Evolutionary conservation across 2,113 vertebrate genomes (phyloP), one percentile per base, ranked within the genome.

Genomic region (Phalacrocorax carbo): DNA sequence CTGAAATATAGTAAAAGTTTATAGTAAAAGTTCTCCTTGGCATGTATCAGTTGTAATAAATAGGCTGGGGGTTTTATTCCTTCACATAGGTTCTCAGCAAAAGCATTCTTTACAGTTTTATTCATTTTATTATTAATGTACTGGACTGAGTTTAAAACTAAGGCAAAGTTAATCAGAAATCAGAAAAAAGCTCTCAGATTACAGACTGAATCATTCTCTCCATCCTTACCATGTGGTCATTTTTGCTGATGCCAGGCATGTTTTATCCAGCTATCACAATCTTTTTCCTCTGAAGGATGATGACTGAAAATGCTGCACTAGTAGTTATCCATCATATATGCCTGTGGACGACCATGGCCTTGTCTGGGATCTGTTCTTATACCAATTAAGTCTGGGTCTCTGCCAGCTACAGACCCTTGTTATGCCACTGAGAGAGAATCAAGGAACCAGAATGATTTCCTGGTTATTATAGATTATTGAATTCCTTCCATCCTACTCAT

Each of bases 251-350:
- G 57, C 89, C 96, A 97, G 96, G 86, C 20, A 10, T 65, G 42
- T 79, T 95, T 96, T 97, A 93, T 87, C 58, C 65, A 86, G 87
- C 78, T 71, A 89, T 97, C 97, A 95, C n/a, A 71, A 68, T 80
- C 17, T 44, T 94, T 97, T 98, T 97, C 92, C 77, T 89, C 70
- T 95, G 93, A 95, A 97, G 97, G 97, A 21, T 96, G 96, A 97
- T 97, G 96, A 88, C 88, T 79, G 80, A 86, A 97, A 78, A 61
- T 75, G 52, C 90, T 82, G 57, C 70, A 49, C 66, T 72, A 68
- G 81, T 89, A n/a, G 34, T 96, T 96, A 97, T 98, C 97, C 96
- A 97, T 98, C 98, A 97, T 57, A 5, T 51, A 51, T 88, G 95
- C 87, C 97, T 96, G 75, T 94, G 96, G 86, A 94, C 89, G 93